Percentiles rank a stretch among this genome's conserved stretches.
Evolutionary conservation across 2,113 vertebrate genomes (phyloP).

Genomic region (Bubo scandiacus): DNA sequence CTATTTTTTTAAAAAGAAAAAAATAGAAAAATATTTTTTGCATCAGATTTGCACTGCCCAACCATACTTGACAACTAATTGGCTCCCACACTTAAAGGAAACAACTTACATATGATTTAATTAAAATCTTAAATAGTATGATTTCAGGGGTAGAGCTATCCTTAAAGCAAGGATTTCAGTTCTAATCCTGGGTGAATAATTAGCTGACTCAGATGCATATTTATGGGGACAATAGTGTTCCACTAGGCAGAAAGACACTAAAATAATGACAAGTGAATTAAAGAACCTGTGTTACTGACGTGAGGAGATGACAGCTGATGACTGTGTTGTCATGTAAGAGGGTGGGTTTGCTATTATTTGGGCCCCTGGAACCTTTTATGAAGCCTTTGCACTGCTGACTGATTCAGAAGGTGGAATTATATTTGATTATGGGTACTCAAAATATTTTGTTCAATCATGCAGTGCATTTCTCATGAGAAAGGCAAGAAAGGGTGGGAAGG

Average conservation of each 20-base stretch:
- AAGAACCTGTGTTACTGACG: slow-evolving; percentile 16
- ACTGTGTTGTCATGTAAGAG: slow-evolving; percentile 57
- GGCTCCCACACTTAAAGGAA: neutral
- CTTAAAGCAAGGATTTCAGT: slow-evolving; percentile 46
- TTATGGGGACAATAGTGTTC: slow-evolving; percentile 56
- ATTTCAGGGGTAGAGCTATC: neutral
- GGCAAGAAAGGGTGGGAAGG: neutral
- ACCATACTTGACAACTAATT: neutral
- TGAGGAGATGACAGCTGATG: slow-evolving; percentile 36
- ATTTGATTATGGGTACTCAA: slow-evolving; percentile 50
- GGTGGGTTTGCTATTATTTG: slow-evolving; percentile 53
- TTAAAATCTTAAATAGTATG: neutral
- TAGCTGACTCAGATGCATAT: slow-evolving; percentile 52
- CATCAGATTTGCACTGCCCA: neutral
- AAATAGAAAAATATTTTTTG: neutral
- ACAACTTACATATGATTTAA: slow-evolving; percentile 40
- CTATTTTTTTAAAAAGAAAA: neutral
- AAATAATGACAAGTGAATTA: slow-evolving; percentile 70
- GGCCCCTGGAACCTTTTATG: slow-evolving; percentile 24
- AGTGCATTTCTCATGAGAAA: neutral
- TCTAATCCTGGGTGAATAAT: slow-evolving; percentile 57
- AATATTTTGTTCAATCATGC: slow-evolving; percentile 59
- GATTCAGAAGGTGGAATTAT: slow-evolving; percentile 11
- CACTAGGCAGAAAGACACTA: slow-evolving; percentile 45
- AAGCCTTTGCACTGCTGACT: slow-evolving; percentile 26